Conservation (phyloP, 2,113 vertebrate genomes). For the Acrocephalus arundinaceus region DNA sequence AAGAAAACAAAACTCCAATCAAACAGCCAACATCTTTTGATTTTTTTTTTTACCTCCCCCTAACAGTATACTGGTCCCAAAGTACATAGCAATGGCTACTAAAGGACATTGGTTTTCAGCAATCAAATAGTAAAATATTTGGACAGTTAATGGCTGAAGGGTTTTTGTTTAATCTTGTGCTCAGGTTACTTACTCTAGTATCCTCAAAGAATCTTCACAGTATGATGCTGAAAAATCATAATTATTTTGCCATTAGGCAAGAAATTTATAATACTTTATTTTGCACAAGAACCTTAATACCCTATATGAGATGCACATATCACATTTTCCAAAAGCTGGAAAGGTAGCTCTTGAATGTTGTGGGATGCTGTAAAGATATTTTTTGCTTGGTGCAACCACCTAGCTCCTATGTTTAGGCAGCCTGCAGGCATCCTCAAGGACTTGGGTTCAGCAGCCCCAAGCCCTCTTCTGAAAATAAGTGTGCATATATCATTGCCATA, state of each 20-base stretch:
- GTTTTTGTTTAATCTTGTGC: neutral
- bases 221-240: neutral
- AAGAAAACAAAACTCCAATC: neutral
- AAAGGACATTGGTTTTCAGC: neutral
- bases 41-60: neutral
- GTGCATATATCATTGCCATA: neutral
- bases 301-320: fast-evolving
- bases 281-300: neutral
- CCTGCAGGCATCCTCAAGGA: neutral
- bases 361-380: neutral
- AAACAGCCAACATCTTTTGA: neutral
- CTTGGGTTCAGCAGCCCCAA: neutral
- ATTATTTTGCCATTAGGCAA: neutral
- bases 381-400: neutral
- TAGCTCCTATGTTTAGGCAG: neutral
- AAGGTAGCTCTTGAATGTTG: neutral
- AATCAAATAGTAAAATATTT: neutral
- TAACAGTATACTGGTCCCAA: neutral
- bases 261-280: neutral
- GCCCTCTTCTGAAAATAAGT: neutral
- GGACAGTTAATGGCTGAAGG: neutral
- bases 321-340: neutral
- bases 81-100: neutral
- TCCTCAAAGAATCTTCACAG: neutral
- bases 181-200: neutral